These are phyloP conservation scores for Leptodactylus fuscus DNA, from an alignment of 2,113 vertebrate genomes.

Conservation along the genomic window DNA sequence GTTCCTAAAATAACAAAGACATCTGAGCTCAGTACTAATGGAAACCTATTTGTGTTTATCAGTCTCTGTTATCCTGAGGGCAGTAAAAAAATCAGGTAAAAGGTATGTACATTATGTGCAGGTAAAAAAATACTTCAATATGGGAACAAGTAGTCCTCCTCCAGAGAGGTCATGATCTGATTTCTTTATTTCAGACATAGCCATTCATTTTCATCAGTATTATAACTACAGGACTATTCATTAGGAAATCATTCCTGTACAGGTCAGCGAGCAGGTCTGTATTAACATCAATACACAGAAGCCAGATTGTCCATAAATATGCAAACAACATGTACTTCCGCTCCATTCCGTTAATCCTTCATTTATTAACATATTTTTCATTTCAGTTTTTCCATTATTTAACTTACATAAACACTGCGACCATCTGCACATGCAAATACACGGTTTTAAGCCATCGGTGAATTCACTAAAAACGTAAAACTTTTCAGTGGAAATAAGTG, in stretches of 20 bases:
- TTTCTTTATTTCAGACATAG: background rate
- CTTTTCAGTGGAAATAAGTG: background rate
- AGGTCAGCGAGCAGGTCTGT: constrained; percentile 15
- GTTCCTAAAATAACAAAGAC: constrained; percentile 24
- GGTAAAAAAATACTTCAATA: background rate
- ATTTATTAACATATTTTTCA: constrained; percentile 6
- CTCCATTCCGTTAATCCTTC: constrained; percentile 13
- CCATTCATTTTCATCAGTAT: background rate
- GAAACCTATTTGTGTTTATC: background rate
- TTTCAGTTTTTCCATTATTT: constrained; percentile 24
- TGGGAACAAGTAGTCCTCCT: background rate
- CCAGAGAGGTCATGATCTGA: background rate
- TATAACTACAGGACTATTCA: background rate
- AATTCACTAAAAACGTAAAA: background rate
- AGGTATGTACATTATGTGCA: background rate
- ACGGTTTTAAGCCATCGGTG: background rate
- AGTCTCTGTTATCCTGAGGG: background rate
- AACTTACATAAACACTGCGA: background rate
- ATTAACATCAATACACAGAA: constrained; percentile 4
- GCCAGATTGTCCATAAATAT: background rate
- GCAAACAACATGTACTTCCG: constrained; percentile 15
- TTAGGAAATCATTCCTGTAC: background rate
- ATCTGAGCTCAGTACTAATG: background rate
- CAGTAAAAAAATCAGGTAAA: constrained; percentile 33
- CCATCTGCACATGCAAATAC: background rate